phyloP scores from a whole-genome alignment of 2,888 invertebrate genomes.

The Malacosoma neustria region DNA sequence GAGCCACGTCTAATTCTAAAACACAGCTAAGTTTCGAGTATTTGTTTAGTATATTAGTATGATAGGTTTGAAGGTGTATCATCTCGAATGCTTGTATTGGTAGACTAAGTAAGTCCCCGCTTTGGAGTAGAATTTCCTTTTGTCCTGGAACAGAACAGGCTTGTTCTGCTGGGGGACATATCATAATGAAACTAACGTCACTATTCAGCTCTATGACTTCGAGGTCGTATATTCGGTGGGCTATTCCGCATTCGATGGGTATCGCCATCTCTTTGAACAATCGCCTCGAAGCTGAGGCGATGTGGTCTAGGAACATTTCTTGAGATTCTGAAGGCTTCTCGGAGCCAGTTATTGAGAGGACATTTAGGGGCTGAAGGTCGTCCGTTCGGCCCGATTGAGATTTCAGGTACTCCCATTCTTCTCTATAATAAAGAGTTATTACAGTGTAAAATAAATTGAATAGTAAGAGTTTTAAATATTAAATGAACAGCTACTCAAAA shows the following conservation, averaged over 20 bases:
- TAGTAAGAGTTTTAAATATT: no score
- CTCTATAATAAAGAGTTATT: no score
- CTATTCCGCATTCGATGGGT: constrained; percentile 78
- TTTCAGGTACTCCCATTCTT: constrained; percentile 96
- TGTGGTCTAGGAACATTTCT: constrained; percentile 84
- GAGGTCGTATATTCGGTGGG: constrained; percentile 91
- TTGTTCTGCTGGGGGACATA: constrained; percentile 93
- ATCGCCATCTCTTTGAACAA: constrained; percentile 89
- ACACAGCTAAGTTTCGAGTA: constrained; percentile 96
- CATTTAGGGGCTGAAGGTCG: constrained; percentile 43
- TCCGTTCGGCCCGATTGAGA: constrained; percentile 62
- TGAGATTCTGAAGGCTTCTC: constrained; percentile 83
- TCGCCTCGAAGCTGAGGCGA: constrained; percentile 82
- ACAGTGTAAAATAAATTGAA: no score
- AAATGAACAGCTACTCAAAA: no score
- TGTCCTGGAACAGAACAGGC: constrained; percentile 94
- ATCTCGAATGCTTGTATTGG: constrained; percentile 96
- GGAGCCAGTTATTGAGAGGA: constrained; percentile 37
- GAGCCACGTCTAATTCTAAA: constrained; percentile 91
- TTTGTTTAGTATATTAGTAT: constrained; percentile 89
- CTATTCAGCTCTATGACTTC: constrained; percentile 95
- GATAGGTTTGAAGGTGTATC: constrained; percentile 97
- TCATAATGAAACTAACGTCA: constrained; percentile 93
- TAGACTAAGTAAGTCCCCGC: constrained; percentile 89
- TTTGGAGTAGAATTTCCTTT: constrained; percentile 87